Evolutionary conservation across 2,888 invertebrate genomes (phyloP).

Genomic region (Argyresthia goedartella): DNA sequence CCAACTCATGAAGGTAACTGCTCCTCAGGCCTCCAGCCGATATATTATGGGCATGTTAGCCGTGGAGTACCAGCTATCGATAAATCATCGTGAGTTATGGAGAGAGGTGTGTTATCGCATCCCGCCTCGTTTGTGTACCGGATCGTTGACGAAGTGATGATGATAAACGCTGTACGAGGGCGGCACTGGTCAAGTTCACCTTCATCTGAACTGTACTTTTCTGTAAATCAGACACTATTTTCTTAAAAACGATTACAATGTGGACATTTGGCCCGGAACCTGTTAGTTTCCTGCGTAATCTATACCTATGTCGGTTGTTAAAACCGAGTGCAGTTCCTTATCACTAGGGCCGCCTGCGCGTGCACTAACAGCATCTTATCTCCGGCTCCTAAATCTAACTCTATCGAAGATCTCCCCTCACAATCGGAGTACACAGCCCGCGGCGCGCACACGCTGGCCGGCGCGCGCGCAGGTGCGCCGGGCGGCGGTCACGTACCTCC

Average conservation of each 20-base stretch:
- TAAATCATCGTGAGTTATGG: conserved; percentile 2
- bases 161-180: not conserved
- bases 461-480: conserved; percentile 17
- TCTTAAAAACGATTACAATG: too few species aligned
- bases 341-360: not conserved
- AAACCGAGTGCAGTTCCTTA: not conserved
- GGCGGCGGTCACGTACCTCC: conserved; percentile 21
- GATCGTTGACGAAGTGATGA: not conserved
- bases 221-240: too few species aligned
- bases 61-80: not conserved
- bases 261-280: too few species aligned
- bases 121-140: conserved; percentile 4
- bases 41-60: too few species aligned
- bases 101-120: not conserved
- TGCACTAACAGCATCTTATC: not conserved
- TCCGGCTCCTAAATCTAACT: too few species aligned
- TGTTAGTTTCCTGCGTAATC: too few species aligned
- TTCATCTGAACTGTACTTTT: too few species aligned
- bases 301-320: too few species aligned
- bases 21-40: too few species aligned
- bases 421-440: conserved; percentile 3
- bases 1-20: too few species aligned
- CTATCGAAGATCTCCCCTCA: not conserved
- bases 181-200: too few species aligned
- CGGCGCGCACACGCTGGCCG: conserved; percentile 10